Conservation (phyloP, 2,797 vertebrate genomes). For the Onychomys leucogaster region DNA sequence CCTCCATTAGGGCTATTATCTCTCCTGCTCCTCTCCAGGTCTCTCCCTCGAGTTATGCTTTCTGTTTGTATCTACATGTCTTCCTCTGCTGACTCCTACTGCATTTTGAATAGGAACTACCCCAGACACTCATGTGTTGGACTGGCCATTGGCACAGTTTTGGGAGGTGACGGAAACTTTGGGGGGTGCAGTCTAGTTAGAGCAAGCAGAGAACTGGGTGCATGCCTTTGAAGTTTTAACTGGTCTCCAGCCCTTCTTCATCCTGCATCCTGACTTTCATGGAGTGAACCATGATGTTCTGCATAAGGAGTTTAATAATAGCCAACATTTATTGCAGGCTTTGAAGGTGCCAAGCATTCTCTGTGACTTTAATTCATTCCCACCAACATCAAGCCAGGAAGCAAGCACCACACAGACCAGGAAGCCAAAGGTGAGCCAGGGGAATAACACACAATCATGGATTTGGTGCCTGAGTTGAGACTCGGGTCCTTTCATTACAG, state of each 20-base stretch:
- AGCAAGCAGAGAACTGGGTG: background rate
- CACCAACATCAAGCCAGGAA: conserved; percentile 2
- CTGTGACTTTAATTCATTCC: background rate
- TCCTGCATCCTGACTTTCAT: background rate
- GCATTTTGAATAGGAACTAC: background rate
- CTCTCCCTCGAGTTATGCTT: background rate
- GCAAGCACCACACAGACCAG: background rate
- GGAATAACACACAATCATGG: background rate
- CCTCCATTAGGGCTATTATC: background rate
- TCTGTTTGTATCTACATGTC: background rate
- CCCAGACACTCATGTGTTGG: background rate
- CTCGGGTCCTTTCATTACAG: background rate
- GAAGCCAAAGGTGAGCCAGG: background rate
- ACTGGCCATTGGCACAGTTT: background rate
- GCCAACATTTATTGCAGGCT: background rate
- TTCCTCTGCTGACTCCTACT: background rate
- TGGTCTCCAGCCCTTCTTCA: too few relatives aligned
- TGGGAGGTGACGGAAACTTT: background rate
- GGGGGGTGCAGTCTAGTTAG: too few relatives aligned
- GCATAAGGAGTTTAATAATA: background rate
- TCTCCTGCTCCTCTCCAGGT: background rate
- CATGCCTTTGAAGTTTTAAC: background rate
- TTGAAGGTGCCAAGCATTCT: background rate
- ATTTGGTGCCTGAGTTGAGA: background rate
- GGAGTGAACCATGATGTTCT: background rate